Conservation (phyloP, 2,888 invertebrate genomes). For the Metallyticus violacea region DNA sequence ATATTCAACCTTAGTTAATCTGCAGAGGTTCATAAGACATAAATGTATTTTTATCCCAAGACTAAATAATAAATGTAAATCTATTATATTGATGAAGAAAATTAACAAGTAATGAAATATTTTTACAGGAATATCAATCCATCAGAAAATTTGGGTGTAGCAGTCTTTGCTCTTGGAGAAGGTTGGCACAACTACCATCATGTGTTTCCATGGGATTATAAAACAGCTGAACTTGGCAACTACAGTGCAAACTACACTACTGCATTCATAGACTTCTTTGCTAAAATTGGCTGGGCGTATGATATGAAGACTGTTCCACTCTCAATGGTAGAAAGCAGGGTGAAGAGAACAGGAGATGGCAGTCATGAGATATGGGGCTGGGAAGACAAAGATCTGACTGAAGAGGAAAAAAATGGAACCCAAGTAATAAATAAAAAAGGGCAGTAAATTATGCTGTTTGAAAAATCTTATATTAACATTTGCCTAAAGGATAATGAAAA, state of each 20-base stretch:
- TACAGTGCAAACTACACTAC: constrained; percentile 72
- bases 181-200: constrained; percentile 61
- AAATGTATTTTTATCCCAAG: too few species aligned
- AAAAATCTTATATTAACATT: too few species aligned
- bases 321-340: constrained; percentile 66
- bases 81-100: too few species aligned
- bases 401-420: constrained; percentile 38
- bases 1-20: too few species aligned
- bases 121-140: constrained; percentile 41
- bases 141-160: constrained; percentile 49
- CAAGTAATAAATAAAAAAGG: constrained; percentile 35
- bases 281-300: constrained; percentile 82
- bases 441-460: constrained; percentile 22
- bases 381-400: constrained; percentile 33
- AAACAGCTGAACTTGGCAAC: constrained; percentile 74
- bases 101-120: too few species aligned
- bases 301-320: constrained; percentile 77
- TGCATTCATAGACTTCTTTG: constrained; percentile 75
- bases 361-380: constrained; percentile 47
- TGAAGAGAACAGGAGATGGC: constrained; percentile 72
- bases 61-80: too few species aligned
- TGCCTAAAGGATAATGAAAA: not conserved
- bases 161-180: constrained; percentile 46
- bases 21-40: too few species aligned
- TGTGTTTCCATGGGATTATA: constrained; percentile 81